phyloP scores from a whole-genome alignment of 2,113 vertebrate species.

The Ammodytes marinus region DNA sequence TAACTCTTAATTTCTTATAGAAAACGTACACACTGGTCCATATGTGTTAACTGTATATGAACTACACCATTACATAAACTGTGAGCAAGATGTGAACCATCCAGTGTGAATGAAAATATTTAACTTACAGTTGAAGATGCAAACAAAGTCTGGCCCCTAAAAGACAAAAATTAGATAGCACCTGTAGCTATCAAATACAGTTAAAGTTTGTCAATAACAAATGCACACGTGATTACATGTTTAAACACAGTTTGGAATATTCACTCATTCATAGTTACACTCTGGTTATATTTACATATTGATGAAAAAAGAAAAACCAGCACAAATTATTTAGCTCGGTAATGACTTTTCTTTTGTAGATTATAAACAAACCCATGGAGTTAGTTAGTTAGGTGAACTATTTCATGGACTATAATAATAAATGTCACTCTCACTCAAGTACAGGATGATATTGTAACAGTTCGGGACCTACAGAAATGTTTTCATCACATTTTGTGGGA shows the following conservation, averaged over 20 bases:
- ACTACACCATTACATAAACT: neutral
- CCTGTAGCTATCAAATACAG: slow-evolving; percentile 1
- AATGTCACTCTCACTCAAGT: neutral
- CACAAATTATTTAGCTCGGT: neutral
- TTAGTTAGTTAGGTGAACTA: neutral
- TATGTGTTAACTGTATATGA: neutral
- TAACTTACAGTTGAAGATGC: neutral
- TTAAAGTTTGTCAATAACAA: slow-evolving; percentile 37
- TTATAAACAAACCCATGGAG: neutral
- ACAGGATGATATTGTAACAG: neutral
- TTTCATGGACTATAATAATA: neutral
- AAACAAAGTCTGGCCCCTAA: neutral
- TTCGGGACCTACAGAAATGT: no score
- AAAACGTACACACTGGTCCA: neutral
- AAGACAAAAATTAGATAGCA: neutral
- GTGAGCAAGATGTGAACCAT: neutral
- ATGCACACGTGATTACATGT: slow-evolving; percentile 21
- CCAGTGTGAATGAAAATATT: neutral
- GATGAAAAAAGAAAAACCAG: slow-evolving; percentile 11
- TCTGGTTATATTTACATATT: slow-evolving; percentile 48
- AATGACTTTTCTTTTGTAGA: neutral
- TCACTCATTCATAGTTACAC: slow-evolving; percentile 41
- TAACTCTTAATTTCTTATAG: no score
- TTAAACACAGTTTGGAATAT: slow-evolving; percentile 38
- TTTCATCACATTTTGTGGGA: no score